phyloP scores from a whole-genome alignment of 2,888 invertebrate genomes.

The Agapostemon virescens region DNA sequence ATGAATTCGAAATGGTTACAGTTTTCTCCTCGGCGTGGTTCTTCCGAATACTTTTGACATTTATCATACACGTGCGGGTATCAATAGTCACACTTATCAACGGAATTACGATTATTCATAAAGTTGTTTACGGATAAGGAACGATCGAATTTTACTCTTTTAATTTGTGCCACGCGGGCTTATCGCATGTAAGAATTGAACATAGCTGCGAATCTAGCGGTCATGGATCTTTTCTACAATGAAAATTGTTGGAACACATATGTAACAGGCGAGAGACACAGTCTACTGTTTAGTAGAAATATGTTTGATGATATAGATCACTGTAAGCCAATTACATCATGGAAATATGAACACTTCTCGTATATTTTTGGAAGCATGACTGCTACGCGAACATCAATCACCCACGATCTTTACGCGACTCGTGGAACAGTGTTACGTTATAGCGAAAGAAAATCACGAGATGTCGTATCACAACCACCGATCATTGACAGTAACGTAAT shows the following conservation, averaged over 20 bases:
- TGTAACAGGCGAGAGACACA: neutral
- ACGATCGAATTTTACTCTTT: conserved; percentile 32
- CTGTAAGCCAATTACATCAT: neutral
- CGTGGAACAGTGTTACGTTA: conserved; percentile 31
- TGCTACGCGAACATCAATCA: conserved; percentile 28
- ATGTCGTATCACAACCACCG: conserved; percentile 39
- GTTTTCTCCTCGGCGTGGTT: neutral
- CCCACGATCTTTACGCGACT: conserved; percentile 39
- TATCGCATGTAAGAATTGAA: conserved; percentile 38
- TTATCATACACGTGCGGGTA: neutral
- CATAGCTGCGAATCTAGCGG: conserved; percentile 40
- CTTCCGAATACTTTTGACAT: neutral
- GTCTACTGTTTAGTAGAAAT: neutral
- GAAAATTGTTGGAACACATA: conserved; percentile 14
- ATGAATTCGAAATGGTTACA: conserved; percentile 29
- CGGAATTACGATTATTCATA: neutral
- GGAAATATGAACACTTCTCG: conserved; percentile 15
- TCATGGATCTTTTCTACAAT: conserved; percentile 32
- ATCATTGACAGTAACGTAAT: conserved; percentile 36
- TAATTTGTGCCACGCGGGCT: conserved; percentile 54
- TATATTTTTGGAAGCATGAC: conserved; percentile 12
- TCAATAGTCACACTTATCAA: neutral
- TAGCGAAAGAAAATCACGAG: conserved; percentile 38
- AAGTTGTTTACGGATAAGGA: conserved; percentile 2
- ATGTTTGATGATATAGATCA: conserved; percentile 3